phyloP scores from a whole-genome alignment of 2,113 vertebrate species.

The Rostratula benghalensis region DNA sequence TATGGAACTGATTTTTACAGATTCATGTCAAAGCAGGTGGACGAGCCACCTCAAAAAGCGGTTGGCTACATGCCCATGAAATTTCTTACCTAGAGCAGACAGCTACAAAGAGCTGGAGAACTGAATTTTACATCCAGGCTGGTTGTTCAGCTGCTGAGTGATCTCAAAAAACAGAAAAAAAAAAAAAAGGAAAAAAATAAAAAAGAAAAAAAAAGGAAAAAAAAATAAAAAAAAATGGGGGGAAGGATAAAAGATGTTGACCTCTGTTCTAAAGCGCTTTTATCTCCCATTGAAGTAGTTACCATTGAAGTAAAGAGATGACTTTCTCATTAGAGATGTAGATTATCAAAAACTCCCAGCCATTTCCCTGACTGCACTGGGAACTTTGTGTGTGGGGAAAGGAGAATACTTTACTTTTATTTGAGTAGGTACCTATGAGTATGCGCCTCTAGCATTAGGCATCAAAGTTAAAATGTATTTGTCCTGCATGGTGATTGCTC shows the following conservation, averaged over 20 bases:
- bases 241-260: background rate
- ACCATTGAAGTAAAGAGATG: background rate
- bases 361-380: background rate
- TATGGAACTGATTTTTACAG: slow-evolving; percentile 16
- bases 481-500: background rate
- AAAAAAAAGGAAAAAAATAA: too few species aligned
- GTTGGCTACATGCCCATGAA: background rate
- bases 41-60: background rate
- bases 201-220: background rate
- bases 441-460: background rate
- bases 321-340: slow-evolving; percentile 27
- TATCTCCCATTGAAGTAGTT: slow-evolving; percentile 19
- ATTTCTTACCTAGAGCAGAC: background rate
- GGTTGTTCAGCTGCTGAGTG: background rate
- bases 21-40: slow-evolving; percentile 30
- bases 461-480: background rate
- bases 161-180: background rate
- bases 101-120: background rate
- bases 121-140: background rate
- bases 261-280: slow-evolving; percentile 24
- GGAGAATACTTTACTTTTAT: background rate
- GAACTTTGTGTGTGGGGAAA: background rate
- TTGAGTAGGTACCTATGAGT: background rate
- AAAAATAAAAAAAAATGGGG: background rate
- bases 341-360: slow-evolving; percentile 12